Evolutionary conservation across 1,140 invertebrate genomes (phyloP), one percentile per base, ranked within the genome.

Genomic region (Mercenaria mercenaria): DNA sequence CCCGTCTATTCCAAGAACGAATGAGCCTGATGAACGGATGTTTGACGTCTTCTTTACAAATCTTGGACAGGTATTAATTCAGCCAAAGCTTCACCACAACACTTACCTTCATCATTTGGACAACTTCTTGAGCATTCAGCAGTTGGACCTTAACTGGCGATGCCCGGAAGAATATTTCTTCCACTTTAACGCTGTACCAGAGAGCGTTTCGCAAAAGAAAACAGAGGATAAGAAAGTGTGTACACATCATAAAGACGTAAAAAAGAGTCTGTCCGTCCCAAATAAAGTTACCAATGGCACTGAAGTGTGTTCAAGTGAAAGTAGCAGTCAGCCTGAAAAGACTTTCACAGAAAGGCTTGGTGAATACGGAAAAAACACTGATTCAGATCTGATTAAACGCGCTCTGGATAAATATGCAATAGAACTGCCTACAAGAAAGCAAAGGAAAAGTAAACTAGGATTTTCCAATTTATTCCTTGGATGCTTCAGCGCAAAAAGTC

Each of bases 141-240:
- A 52, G 56, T 37, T 89, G 10, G 80, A 89, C 34, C 69, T 89
- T 6, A 89, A 89, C 80, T 83, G 80, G 81, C 39, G 88, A 18
- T 83, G 80, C 32, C 88, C 88, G 4, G 88, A 89, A 64, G 88
- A 89, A 50, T 89, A 83, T 50, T 89, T 83, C 72, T 89, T 89
- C 41, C 80, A 83, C 39, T 83, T 89, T 39, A 83, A 76, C 13
- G 81, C 80, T 0, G 69, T 89, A 13, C 72, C 88, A 39, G 79
- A 83, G 39, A n/a, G n/a, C 20, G 15, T 23, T 3, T 8, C 29
- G 20, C 29, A 23, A 29, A 6, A 32, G 26, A 64, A 13, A 18
- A 10, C 50, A 2, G 20, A 59, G n/a, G 4, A 39, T 47, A 1
- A 59, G 32, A 88, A n/a, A 13, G n/a, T 74, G 34, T 74, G 67